A percentile compares a stretch with the other conserved stretches of the same genome.
phyloP scores from a whole-genome alignment of 2,888 invertebrate genomes.

The Candidula unifasciata region DNA sequence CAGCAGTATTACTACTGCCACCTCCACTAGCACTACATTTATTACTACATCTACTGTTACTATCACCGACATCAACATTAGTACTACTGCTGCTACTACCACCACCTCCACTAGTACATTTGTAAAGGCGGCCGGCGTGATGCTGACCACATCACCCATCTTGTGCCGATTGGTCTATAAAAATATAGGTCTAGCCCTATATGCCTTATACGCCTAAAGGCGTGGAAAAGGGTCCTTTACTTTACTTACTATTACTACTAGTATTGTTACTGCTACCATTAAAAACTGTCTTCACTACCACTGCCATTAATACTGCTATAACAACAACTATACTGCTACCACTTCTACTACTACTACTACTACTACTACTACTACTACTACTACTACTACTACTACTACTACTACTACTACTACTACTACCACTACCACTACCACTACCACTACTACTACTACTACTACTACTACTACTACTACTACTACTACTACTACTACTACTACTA shows the following conservation, averaged over 20 bases:
- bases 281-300: constrained; percentile 36
- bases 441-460: too few species aligned
- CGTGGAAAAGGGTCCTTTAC: too few species aligned
- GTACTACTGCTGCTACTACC: constrained; percentile 17
- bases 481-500: too few species aligned
- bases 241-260: constrained; percentile 20
- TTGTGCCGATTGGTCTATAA: too few species aligned
- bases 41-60: background rate
- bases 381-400: constrained; percentile 1
- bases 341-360: background rate
- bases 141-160: too few species aligned
- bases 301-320: background rate
- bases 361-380: background rate
- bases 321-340: background rate
- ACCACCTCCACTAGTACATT: background rate
- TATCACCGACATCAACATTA: background rate
- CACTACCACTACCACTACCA: constrained; percentile 16
- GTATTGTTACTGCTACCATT: constrained; percentile 45
- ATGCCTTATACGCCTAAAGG: too few species aligned
- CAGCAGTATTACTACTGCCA: background rate
- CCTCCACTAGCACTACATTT: background rate
- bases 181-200: too few species aligned
- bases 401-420: constrained; percentile 41
- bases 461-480: too few species aligned
- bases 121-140: too few species aligned